Conservation (phyloP, 2,797 vertebrate species). For the Pangasius mekongensis region DNA sequence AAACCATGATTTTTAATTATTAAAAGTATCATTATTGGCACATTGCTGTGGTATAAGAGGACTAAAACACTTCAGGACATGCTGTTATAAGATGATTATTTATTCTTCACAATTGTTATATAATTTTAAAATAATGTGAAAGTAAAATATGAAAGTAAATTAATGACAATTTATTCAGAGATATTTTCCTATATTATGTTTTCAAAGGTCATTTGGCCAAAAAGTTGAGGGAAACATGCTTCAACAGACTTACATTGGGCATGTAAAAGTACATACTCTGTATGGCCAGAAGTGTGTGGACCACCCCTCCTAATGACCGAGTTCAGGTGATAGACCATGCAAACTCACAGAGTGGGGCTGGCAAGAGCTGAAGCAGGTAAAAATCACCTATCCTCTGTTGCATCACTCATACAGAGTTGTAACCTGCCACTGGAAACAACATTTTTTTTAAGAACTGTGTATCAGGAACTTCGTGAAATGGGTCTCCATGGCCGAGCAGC, state of each 20-base stretch:
- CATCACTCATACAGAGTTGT: not conserved
- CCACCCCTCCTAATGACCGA: not conserved
- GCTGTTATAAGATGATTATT: not conserved
- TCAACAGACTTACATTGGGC: not conserved
- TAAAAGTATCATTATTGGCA: not conserved
- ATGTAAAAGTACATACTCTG: not conserved
- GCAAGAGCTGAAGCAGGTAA: not conserved
- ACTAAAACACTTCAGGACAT: too few species aligned
- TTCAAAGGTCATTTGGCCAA: not conserved
- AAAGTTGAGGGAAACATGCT: not conserved
- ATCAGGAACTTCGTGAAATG: not conserved
- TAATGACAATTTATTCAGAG: not conserved
- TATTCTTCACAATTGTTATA: not conserved
- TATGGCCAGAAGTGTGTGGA: not conserved
- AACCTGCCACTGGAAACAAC: not conserved
- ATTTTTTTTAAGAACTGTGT: not conserved
- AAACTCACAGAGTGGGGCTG: not conserved
- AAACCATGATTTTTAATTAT: not conserved
- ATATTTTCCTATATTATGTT: not conserved
- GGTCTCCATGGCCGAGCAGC: not conserved
- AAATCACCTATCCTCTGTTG: not conserved
- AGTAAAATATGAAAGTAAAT: not conserved
- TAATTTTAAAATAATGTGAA: not conserved
- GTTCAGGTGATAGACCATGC: not conserved
- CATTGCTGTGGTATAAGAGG: too few species aligned